Evolutionary conservation across 1,140 invertebrate species (phyloP), one percentile per base, ranked within the genome.

Genomic region (Atta cephalotes): DNA sequence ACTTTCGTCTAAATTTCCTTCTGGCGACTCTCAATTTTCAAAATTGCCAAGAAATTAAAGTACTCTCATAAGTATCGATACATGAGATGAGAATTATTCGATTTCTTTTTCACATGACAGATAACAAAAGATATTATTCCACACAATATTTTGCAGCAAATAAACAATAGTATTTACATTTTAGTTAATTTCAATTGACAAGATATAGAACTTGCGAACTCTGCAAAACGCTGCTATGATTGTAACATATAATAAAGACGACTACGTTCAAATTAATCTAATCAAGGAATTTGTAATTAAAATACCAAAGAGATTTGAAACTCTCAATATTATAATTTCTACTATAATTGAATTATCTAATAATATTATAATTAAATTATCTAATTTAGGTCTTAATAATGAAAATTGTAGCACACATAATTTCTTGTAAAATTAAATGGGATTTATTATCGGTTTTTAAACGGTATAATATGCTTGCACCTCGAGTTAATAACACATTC

Each of bases 1-100:
- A 81, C 66, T 81, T 81, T 81, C 78, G 78, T 62, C 66, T 60
- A 72, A 82, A 82, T 84, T 84, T 84, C 80, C 70, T 76, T 84
- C 45, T 76, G 70, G 80, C 28, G 45, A 84, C 21, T 72, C 56
- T 74, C 70, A 71, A 81, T 81, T 81, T 71, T 58, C 66, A 71
- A 81, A 81, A 65, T 70, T 70, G 31, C 79, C 79, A 25, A 53
- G 49, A 71, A 71, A 81, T 60, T 81, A 71, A 81, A 58, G 35
- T 81, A 60, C 7, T 16, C 66, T 58, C 21, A 53, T 14, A 12
- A 60, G 25, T 39, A 58, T 45, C 0, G 35, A 7, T 39, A 60
- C 18, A 14, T n/a, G 9, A 28, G 7, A 4, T 25, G 21, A 71
- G 45, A 68, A n/a, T 6, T 21, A 18, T 18, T 51, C 3, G 18